Base-by-base conservation (phyloP, 1,140 invertebrate genomes). In the Nylanderia fulva region DNA sequence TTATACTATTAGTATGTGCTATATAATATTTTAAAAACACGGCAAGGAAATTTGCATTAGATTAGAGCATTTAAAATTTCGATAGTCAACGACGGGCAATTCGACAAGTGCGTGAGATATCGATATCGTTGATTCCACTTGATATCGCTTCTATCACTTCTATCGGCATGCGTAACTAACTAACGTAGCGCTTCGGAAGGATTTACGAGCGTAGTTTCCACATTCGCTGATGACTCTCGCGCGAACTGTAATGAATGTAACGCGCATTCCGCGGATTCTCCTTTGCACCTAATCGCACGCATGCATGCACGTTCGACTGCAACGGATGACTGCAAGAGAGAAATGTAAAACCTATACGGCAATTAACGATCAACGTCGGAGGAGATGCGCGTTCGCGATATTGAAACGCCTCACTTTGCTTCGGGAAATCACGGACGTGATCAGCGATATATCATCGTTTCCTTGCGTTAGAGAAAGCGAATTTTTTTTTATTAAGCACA, bases 171-270 rank as follows among this genome's bases (percentile, higher is more conserved):
- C 15, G 15, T 18, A n/a, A n/a, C n/a, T n/a, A n/a, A 15, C 15
- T 86, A 86, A 86, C 60, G 60, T 45, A 86, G 52, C n/a, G 71
- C 80, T 84, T 82, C 68, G 77, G 45, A 58, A 86, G 84, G 88
- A 91, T 91, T 91, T 91, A 92, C 85, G 89, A 86, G 83, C 52
- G 68, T 76, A 86, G 90, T 91, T 90, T 88, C 56, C 74, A 85
- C 71, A 60, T 87, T 86, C 66, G 48, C 45, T 54, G 64, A 66
- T 75, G 72, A 82, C 68, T 77, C 82, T 88, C 79, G 56, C 71
- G 56, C 63, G 42, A 13, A 75, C 83, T 36, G 6, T 48, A 48
- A 48, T 48, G 69, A 48, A 48, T 48, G 69, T 76, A 74, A 68
- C 68, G 42, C 72, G 74, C 85, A 64, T 82, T 85, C 84, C 86